Conservation (phyloP, 2,113 vertebrate genomes). For the Parus major region DNA sequence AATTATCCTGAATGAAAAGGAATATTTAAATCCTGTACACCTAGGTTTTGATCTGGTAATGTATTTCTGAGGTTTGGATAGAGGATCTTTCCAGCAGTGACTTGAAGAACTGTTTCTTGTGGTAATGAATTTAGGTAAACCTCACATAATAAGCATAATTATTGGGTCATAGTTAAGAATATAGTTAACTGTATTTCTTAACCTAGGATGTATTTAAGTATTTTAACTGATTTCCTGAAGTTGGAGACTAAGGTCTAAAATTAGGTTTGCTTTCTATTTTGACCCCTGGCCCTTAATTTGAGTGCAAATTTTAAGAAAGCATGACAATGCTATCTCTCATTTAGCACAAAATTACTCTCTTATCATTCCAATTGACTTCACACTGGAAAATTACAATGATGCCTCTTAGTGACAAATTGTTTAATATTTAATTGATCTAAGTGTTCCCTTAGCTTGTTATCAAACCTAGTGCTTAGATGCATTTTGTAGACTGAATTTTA, state of each 20-base stretch:
- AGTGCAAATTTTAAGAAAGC: constrained; percentile 33
- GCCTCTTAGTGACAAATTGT: background rate
- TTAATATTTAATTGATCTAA: constrained; percentile 40
- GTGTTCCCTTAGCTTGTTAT: background rate
- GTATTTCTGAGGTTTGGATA: background rate
- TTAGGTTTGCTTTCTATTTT: constrained; percentile 2
- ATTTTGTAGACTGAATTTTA: background rate
- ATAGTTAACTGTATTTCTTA: background rate
- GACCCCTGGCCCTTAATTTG: constrained; percentile 30
- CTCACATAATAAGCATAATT: background rate
- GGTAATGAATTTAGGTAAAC: background rate
- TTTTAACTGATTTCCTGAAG: background rate
- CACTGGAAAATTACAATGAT: constrained; percentile 1
- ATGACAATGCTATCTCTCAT: background rate
- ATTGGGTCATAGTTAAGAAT: background rate
- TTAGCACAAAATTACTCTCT: constrained; percentile 28
- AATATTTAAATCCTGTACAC: background rate
- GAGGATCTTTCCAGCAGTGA: background rate
- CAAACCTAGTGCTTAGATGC: background rate
- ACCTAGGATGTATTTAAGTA: background rate
- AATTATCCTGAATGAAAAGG: background rate
- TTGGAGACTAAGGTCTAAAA: background rate
- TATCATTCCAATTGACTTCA: constrained; percentile 33
- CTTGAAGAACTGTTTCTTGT: background rate
- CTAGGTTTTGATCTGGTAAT: background rate